Conservation (phyloP, 2,113 vertebrate species). For the Caranx melampygus region DNA sequence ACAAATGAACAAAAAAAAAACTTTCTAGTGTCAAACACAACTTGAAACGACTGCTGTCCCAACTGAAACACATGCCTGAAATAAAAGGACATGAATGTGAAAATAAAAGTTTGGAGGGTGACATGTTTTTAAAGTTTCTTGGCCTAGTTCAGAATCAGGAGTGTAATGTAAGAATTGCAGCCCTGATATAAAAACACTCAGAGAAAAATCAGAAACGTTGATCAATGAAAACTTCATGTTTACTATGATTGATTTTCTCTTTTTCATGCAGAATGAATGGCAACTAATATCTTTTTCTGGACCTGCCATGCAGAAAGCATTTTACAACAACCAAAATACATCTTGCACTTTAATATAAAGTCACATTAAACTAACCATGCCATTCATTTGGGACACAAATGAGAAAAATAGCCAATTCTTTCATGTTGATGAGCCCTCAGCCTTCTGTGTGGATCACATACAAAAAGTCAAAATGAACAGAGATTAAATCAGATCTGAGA, state of each 20-base stretch:
- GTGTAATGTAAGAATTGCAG: neutral
- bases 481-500: neutral
- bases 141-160: neutral
- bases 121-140: neutral
- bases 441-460: neutral
- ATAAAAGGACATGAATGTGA: conserved; percentile 22
- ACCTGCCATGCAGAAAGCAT: neutral
- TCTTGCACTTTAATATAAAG: neutral
- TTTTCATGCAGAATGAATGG: neutral
- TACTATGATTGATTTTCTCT: conserved; percentile 10
- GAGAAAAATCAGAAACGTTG: neutral
- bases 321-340: neutral
- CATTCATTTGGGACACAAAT: neutral
- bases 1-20: conserved; percentile 20
- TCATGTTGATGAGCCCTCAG: neutral
- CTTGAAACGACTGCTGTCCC: conserved; percentile 16
- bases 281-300: neutral
- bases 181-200: conserved; percentile 1
- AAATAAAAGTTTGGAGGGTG: conserved; percentile 16
- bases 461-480: neutral
- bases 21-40: conserved; percentile 22
- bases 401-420: neutral
- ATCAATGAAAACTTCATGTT: conserved; percentile 6
- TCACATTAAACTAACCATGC: neutral
- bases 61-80: conserved; percentile 16